Evolutionary conservation across 2,797 vertebrate species (phyloP).

Genomic region (Gila robusta): DNA sequence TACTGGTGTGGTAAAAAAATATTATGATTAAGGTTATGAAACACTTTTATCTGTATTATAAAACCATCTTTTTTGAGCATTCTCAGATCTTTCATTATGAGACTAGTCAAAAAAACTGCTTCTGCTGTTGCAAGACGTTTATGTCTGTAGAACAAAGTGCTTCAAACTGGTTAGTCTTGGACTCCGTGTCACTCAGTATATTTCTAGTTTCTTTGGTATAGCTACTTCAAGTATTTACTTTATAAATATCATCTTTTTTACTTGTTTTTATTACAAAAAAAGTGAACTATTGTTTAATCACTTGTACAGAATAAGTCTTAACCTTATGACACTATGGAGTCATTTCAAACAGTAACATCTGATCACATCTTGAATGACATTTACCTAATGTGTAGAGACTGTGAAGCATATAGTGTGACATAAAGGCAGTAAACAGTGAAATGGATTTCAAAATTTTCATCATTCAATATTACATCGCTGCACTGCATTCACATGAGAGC

Average conservation of each 20-base stretch:
- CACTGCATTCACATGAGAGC: constrained; percentile 26
- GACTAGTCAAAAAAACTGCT: not conserved
- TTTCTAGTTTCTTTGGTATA: constrained; percentile 1
- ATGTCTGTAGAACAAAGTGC: constrained; percentile 1
- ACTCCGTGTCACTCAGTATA: not conserved
- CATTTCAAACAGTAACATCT: not conserved
- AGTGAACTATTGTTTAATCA: not conserved
- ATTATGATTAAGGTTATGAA: constrained; percentile 8
- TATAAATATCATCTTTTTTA: not conserved
- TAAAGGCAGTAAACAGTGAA: constrained; percentile 42
- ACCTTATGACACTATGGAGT: constrained; percentile 1
- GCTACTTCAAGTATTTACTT: not conserved
- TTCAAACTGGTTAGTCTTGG: not conserved
- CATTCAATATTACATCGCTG: constrained; percentile 47
- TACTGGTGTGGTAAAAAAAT: not conserved
- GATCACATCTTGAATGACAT: constrained; percentile 24
- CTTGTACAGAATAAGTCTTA: not conserved
- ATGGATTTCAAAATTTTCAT: constrained; percentile 59
- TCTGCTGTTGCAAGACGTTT: constrained; percentile 22
- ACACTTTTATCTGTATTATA: not conserved
- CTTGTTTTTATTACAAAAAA: not conserved
- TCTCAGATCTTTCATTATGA: constrained; percentile 20
- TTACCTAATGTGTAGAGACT: not conserved
- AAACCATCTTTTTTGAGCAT: not conserved
- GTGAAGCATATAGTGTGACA: constrained; percentile 4